These are phyloP conservation scores for Lacerta bilineata DNA, from an alignment of 2,797 vertebrate genomes.

Conservation along the genomic window DNA sequence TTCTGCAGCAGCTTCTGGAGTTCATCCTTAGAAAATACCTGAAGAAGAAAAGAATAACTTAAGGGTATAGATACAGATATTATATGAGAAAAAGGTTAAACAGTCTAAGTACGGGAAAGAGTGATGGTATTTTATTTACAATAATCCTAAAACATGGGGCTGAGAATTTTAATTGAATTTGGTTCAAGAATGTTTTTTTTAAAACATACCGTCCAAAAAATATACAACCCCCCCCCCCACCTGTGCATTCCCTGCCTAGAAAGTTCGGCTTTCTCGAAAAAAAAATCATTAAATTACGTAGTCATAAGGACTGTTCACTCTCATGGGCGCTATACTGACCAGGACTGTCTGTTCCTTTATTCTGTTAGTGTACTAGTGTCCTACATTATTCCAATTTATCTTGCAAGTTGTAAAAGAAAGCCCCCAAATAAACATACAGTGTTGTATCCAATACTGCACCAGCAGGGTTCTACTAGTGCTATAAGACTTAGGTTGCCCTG, in stretches of 20 bases:
- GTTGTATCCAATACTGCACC: no score
- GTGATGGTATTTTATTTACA: neutral
- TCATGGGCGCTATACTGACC: neutral
- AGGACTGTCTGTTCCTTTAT: neutral
- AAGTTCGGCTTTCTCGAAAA: neutral
- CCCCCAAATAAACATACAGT: neutral
- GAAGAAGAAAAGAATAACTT: conserved; percentile 16
- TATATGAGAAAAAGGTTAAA: neutral
- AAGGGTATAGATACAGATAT: neutral
- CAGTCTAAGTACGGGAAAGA: neutral
- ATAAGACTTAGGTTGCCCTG: no score
- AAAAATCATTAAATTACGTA: neutral
- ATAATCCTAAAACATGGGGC: neutral
- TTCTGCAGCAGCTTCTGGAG: conserved; percentile 90
- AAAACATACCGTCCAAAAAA: neutral
- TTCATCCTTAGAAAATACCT: conserved; percentile 98
- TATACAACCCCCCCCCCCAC: neutral
- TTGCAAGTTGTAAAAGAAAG: neutral
- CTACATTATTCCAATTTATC: neutral
- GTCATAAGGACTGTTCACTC: neutral
- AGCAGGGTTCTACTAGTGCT: no score
- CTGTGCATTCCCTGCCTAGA: neutral
- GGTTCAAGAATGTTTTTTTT: neutral
- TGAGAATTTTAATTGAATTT: no score
- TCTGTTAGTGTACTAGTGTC: neutral